These are phyloP conservation scores for Siderastrea radians DNA, from an alignment of 92 coral and sea anemone genomes.

Conservation along the genomic window DNA sequence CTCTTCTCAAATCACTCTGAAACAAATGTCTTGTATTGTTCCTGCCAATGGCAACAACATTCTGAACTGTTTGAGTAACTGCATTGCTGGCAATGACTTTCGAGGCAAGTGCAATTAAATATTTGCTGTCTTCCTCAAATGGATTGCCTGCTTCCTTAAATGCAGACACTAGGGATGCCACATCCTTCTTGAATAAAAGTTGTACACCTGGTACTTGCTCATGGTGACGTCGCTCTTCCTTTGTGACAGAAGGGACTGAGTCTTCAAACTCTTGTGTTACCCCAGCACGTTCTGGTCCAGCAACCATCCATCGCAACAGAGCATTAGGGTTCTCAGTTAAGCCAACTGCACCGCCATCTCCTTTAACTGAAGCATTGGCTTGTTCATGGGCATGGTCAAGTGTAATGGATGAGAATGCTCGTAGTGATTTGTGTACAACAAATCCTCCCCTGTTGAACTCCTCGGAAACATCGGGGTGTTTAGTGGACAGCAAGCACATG, in stretches of 20 bases:
- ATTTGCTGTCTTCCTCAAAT: slow-evolving; percentile 47
- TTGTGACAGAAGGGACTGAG: background rate
- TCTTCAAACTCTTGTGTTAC: slow-evolving; percentile 69
- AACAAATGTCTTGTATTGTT: slow-evolving; percentile 59
- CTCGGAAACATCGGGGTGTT: slow-evolving; percentile 53
- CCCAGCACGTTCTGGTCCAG: slow-evolving; percentile 73
- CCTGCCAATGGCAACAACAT: slow-evolving; percentile 34
- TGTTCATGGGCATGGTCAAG: slow-evolving; percentile 77
- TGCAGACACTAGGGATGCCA: slow-evolving; percentile 31
- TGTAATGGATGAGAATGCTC: slow-evolving; percentile 66
- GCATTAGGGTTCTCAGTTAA: slow-evolving; percentile 69
- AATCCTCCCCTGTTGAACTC: slow-evolving; percentile 62
- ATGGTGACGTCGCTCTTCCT: slow-evolving; percentile 20
- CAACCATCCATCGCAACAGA: slow-evolving; percentile 75
- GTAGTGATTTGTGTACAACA: slow-evolving; percentile 66
- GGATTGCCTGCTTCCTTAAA: slow-evolving; percentile 69
- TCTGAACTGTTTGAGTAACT: slow-evolving; percentile 43
- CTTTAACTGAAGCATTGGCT: slow-evolving; percentile 67
- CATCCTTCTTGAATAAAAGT: slow-evolving; percentile 51
- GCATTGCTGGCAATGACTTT: slow-evolving; percentile 34
- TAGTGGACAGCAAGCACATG: slow-evolving; percentile 46
- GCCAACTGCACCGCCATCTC: slow-evolving; percentile 77
- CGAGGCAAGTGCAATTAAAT: slow-evolving; percentile 49
- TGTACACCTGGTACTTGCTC: slow-evolving; percentile 52
- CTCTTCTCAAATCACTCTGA: slow-evolving; percentile 39